Conservation (phyloP, 2,113 vertebrate genomes). For the Zapus hudsonius region DNA sequence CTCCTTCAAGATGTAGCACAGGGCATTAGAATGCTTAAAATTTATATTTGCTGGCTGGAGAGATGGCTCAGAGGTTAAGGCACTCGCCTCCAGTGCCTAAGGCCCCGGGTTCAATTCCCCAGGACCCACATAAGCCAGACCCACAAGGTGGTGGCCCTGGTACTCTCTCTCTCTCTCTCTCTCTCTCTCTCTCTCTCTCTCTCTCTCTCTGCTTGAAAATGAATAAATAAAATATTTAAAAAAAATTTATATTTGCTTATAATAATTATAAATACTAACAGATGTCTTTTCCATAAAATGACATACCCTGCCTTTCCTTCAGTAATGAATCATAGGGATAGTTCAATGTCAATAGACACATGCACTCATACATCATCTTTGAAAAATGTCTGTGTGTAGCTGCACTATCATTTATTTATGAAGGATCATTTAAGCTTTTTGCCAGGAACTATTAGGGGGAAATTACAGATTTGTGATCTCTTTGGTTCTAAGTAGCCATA, state of each 20-base stretch:
- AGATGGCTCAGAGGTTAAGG: too few species aligned
- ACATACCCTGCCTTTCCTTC: neutral
- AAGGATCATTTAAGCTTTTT: neutral
- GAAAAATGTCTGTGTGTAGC: neutral
- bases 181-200: too few species aligned
- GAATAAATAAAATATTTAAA: too few species aligned
- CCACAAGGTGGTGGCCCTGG: too few species aligned
- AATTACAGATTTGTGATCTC: constrained; percentile 39
- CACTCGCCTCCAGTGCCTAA: too few species aligned
- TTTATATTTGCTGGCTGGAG: too few species aligned
- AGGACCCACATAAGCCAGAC: too few species aligned
- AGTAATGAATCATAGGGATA: neutral
- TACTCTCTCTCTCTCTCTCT: too few species aligned
- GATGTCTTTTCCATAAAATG: too few species aligned
- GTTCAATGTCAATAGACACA: neutral
- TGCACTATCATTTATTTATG: constrained; percentile 48
- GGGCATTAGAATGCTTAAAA: neutral
- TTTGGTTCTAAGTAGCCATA: neutral
- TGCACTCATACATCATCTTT: neutral
- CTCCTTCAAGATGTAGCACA: neutral
- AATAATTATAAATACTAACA: neutral
- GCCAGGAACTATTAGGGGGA: neutral
- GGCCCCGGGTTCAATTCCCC: too few species aligned
- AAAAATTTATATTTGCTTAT: neutral
- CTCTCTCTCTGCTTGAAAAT: too few species aligned